Conservation (phyloP, 2,113 vertebrate species). For the Rafetus swinhoei region DNA sequence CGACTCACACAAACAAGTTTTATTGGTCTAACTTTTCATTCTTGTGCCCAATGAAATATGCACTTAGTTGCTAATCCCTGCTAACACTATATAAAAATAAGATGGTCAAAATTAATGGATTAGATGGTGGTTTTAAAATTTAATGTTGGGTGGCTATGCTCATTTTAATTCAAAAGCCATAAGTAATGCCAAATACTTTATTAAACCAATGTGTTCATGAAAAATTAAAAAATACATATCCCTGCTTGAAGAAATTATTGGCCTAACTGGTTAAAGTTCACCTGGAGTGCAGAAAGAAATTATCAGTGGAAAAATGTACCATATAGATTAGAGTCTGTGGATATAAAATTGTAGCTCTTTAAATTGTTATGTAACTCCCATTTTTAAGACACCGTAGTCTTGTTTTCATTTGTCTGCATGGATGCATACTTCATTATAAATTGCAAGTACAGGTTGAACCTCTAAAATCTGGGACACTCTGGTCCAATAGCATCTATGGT, state of each 20-base stretch:
- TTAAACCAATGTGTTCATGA: constrained; percentile 69
- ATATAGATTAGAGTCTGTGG: constrained; percentile 19
- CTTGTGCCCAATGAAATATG: constrained; percentile 56
- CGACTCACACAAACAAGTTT: constrained; percentile 27
- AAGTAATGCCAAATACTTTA: constrained; percentile 70
- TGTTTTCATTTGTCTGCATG: background rate
- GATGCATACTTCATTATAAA: rapidly evolving
- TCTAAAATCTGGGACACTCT: too few relatives aligned
- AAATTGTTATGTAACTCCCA: background rate
- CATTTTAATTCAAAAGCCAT: constrained; percentile 77
- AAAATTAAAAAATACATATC: constrained; percentile 43
- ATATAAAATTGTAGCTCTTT: background rate
- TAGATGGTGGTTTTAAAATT: constrained; percentile 65
- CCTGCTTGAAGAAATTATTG: constrained; percentile 57
- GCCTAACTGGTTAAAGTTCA: constrained; percentile 62
- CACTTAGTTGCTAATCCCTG: constrained; percentile 49
- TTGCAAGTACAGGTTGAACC: background rate
- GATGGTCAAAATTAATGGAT: constrained; percentile 60
- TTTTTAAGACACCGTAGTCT: background rate
- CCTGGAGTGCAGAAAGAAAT: constrained; percentile 4
- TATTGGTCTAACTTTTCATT: constrained; percentile 42
- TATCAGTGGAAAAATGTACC: constrained; percentile 45
- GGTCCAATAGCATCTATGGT: too few relatives aligned
- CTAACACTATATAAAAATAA: constrained; percentile 20
- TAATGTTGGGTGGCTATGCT: constrained; percentile 65